These are phyloP conservation scores for Caenorhabditis wallacei DNA, from an alignment of 2,888 invertebrate species.

Conservation along the genomic window DNA sequence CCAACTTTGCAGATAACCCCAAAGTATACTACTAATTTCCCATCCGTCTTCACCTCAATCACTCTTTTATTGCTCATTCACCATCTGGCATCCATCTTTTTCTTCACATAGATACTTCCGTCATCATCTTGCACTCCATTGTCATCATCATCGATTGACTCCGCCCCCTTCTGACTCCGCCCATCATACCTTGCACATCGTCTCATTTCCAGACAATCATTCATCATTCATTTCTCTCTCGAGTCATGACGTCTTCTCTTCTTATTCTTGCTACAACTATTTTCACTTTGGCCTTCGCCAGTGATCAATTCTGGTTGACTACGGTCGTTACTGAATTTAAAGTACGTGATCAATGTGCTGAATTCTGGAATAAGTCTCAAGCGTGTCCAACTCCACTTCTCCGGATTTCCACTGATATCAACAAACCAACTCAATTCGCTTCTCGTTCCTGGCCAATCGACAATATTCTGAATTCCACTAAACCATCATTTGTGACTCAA, in stretches of 20 bases:
- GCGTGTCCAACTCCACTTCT: constrained; percentile 42
- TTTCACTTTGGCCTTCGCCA: neutral
- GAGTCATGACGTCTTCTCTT: constrained; percentile 16
- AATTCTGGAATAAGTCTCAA: constrained; percentile 48
- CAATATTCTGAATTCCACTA: constrained; percentile 13
- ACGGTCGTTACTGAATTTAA: constrained; percentile 49
- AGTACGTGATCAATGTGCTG: constrained; percentile 49
- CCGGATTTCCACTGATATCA: constrained; percentile 45
- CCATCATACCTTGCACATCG: too few relatives aligned
- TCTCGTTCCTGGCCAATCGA: constrained; percentile 43
- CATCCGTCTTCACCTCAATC: neutral
- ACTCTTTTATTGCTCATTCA: neutral
- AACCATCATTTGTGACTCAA: constrained; percentile 48
- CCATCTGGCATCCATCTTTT: neutral
- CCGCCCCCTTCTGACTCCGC: neutral
- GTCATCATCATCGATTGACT: neutral
- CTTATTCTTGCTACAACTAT: neutral
- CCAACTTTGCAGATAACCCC: neutral
- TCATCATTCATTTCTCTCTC: neutral
- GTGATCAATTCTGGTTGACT: constrained; percentile 49
- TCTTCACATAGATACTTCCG: neutral
- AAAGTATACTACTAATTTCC: constrained; percentile 2
- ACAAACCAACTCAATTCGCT: constrained; percentile 38
- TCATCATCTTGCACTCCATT: neutral
- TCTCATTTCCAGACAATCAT: too few relatives aligned